Conservation (phyloP, 2,888 invertebrate species). For the Netelia melanura region DNA sequence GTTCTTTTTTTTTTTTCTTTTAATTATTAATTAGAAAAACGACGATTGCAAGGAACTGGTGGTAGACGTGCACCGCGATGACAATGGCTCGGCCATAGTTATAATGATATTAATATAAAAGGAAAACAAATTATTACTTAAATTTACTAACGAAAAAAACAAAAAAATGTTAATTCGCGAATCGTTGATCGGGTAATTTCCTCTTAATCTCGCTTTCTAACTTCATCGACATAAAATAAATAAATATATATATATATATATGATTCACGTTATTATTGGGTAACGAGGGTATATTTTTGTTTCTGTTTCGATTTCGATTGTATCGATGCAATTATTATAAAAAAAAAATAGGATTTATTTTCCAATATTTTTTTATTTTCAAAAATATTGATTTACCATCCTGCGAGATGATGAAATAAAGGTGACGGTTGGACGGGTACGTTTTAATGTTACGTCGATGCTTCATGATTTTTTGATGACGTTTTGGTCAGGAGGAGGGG, state of each 20-base stretch:
- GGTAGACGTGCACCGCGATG: conserved; percentile 63
- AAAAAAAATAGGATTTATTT: too few species aligned
- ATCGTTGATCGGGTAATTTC: conserved; percentile 25
- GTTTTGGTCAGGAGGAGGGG: background rate
- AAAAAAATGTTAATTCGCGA: conserved; percentile 2
- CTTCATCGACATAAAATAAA: background rate
- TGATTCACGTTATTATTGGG: conserved; percentile 33
- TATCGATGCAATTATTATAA: background rate
- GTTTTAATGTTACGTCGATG: conserved; percentile 26
- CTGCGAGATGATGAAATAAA: conserved; percentile 67
- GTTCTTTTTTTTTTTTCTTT: background rate
- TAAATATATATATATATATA: conserved; percentile 11
- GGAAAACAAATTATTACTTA: background rate
- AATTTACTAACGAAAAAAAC: background rate
- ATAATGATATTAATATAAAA: conserved; percentile 17
- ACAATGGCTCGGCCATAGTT: conserved; percentile 73
- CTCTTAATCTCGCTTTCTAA: conserved; percentile 25
- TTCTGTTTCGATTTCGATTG: conserved; percentile 2
- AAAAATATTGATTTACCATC: conserved; percentile 20
- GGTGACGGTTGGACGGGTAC: conserved; percentile 42
- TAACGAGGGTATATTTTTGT: conserved; percentile 4
- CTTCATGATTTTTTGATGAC: conserved; percentile 50
- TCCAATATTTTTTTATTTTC: background rate
- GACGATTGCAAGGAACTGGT: conserved; percentile 68
- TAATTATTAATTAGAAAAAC: background rate